Conservation (phyloP, 2,797 vertebrate genomes). For the Morelia viridis region DNA sequence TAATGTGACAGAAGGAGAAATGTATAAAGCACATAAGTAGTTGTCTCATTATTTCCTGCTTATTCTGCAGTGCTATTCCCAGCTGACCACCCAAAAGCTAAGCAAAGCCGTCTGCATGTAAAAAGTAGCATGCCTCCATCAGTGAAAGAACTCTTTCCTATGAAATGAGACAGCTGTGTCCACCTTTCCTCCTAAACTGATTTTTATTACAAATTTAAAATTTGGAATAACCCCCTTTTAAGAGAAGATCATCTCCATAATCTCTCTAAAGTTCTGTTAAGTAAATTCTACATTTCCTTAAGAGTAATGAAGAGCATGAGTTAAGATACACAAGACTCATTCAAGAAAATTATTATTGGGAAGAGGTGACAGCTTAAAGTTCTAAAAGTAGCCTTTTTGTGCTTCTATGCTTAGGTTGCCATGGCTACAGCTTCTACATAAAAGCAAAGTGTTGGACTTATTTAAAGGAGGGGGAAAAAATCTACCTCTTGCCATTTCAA, state of each 20-base stretch:
- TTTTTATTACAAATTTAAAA: constrained; percentile 24
- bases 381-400: constrained; percentile 29
- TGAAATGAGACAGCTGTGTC: neutral
- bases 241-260: neutral
- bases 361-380: constrained; percentile 33
- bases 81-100: neutral
- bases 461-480: neutral
- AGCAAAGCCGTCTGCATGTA: neutral
- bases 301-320: neutral
- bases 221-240: neutral
- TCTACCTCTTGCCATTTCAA: constrained; percentile 42
- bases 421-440: constrained; percentile 14
- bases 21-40: neutral
- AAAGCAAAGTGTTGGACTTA: constrained; percentile 20
- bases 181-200: constrained; percentile 36
- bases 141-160: constrained; percentile 15
- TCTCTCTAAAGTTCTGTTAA: neutral
- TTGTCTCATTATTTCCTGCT: neutral
- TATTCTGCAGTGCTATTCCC: neutral
- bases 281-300: neutral
- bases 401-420: constrained; percentile 21
- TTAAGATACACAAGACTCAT: constrained; percentile 16
- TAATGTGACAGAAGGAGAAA: neutral
- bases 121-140: neutral
- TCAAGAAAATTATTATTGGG: constrained; percentile 35